Evolutionary conservation across 2,888 invertebrate species (phyloP).

Genomic region (Ormia ochracea): DNA sequence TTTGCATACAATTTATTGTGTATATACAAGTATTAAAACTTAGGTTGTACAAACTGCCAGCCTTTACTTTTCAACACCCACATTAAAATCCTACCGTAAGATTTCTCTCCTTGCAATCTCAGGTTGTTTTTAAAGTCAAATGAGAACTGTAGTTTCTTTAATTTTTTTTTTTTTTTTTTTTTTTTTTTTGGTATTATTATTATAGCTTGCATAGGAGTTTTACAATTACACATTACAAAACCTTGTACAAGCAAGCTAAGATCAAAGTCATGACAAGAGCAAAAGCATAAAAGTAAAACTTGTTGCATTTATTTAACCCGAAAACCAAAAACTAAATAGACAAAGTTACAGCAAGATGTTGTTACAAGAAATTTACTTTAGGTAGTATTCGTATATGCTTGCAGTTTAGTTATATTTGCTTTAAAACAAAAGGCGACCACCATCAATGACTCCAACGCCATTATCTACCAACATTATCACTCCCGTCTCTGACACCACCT

Average conservation of each 20-base stretch:
- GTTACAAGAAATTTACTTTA: slow-evolving; percentile 21
- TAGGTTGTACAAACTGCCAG: not conserved
- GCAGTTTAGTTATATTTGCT: not conserved
- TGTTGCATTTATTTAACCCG: slow-evolving; percentile 54
- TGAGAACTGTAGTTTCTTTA: not conserved
- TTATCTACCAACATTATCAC: slow-evolving; percentile 2
- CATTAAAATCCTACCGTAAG: slow-evolving; percentile 6
- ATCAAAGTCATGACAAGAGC: slow-evolving; percentile 57
- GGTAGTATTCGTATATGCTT: no score
- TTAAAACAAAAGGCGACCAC: slow-evolving; percentile 47
- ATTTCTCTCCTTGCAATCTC: not conserved
- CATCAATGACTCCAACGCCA: slow-evolving; percentile 40
- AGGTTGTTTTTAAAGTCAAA: not conserved
- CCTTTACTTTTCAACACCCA: slow-evolving; percentile 6
- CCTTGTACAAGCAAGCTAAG: slow-evolving; percentile 43
- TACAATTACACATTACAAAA: slow-evolving; percentile 23
- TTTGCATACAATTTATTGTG: not conserved
- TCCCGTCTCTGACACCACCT: not conserved
- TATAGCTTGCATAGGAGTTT: slow-evolving; percentile 9
- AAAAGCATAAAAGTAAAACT: slow-evolving; percentile 52
- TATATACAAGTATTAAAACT: not conserved
- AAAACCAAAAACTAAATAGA: slow-evolving; percentile 31
- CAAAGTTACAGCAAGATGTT: slow-evolving; percentile 13
- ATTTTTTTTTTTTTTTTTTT: not conserved
- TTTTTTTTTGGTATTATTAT: not conserved